A percentile compares a stretch with the other conserved stretches of the same genome.
Evolutionary conservation across 2,113 vertebrate genomes (phyloP).

Genomic region (Apistogramma diplotaenia): DNA sequence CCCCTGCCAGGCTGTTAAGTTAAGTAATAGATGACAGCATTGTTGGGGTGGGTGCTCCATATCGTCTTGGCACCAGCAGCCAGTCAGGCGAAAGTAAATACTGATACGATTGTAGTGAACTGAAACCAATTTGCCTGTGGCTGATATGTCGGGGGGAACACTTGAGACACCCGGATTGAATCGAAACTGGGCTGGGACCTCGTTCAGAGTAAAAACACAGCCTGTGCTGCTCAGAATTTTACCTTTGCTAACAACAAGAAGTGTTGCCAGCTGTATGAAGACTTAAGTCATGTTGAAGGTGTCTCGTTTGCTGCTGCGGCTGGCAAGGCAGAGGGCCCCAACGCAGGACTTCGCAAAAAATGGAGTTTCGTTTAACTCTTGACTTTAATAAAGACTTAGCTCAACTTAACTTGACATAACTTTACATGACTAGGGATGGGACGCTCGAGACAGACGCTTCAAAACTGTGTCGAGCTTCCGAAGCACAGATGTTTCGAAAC

Average conservation of each 20-base stretch:
- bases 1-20: background rate
- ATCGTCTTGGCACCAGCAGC: constrained; percentile 14
- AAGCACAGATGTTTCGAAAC: too few relatives aligned
- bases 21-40: constrained; percentile 22
- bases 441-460: too few relatives aligned
- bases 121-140: constrained; percentile 62
- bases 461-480: too few relatives aligned
- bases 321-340: too few relatives aligned
- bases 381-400: too few relatives aligned
- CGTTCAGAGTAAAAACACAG: background rate
- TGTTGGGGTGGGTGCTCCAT: constrained; percentile 19
- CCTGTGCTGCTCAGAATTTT: background rate
- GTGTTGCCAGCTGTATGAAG: background rate
- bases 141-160: constrained; percentile 36
- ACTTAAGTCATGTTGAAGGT: too few relatives aligned
- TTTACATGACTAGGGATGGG: too few relatives aligned
- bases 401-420: too few relatives aligned
- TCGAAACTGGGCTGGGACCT: constrained; percentile 38
- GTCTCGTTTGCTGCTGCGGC: too few relatives aligned
- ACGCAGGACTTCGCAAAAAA: too few relatives aligned
- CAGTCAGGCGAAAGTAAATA: constrained; percentile 62
- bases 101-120: constrained; percentile 65
- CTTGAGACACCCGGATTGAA: background rate
- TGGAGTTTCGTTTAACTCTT: too few relatives aligned
- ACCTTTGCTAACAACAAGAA: background rate